Percentiles rank a stretch among this genome's conserved stretches.
Conservation (phyloP, 2,797 vertebrate species). For the Pygocentrus nattereri region DNA sequence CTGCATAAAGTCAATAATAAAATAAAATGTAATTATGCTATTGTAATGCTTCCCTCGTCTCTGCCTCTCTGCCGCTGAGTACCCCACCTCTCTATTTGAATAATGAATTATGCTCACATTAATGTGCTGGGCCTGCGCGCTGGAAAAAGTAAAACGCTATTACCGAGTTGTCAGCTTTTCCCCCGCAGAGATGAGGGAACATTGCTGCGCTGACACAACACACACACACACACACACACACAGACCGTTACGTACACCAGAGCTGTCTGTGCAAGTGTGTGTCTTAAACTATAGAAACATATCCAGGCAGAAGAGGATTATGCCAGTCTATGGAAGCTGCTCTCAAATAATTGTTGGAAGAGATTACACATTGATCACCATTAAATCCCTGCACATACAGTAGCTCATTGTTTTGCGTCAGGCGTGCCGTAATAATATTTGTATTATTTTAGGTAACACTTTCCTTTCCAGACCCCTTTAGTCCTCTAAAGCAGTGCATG, state of each 20-base stretch:
- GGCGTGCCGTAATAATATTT: not conserved
- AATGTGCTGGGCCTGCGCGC: constrained; percentile 89
- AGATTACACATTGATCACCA: constrained; percentile 10
- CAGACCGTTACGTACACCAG: constrained; percentile 21
- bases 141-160: constrained; percentile 95
- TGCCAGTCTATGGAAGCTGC: constrained; percentile 14
- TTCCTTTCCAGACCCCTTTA: no score
- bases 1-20: constrained; percentile 83
- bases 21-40: constrained; percentile 91
- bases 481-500: no score
- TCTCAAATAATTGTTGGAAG: constrained; percentile 1
- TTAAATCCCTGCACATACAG: constrained; percentile 21
- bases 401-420: not conserved
- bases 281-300: not conserved
- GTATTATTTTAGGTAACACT: not conserved
- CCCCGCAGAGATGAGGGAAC: constrained; percentile 81
- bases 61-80: constrained; percentile 84
- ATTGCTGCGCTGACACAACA: constrained; percentile 82
- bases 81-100: constrained; percentile 93
- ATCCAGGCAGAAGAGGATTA: constrained; percentile 5
- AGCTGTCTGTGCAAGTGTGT: constrained; percentile 9
- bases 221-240: constrained; percentile 61
- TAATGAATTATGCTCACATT: constrained; percentile 98
- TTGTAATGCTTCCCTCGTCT: constrained; percentile 71
- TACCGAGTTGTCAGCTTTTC: constrained; percentile 92